A percentile compares a stretch with the other conserved stretches of the same genome.
Evolutionary conservation across 2,797 vertebrate genomes (phyloP).

Genomic region (Babyrousa celebensis): DNA sequence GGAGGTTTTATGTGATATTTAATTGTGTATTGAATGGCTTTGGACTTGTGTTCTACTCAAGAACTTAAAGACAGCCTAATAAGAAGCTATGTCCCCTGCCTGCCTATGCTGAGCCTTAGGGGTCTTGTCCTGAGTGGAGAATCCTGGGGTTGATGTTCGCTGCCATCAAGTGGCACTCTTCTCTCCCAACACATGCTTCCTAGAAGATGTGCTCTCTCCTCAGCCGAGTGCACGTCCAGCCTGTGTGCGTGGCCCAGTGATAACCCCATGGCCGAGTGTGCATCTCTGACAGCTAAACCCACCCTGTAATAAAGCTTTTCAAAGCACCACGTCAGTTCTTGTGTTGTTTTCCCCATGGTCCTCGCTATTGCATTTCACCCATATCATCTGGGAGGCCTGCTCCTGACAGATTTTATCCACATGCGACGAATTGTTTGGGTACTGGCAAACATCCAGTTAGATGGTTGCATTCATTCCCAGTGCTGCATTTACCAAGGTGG

Average conservation of each 20-base stretch:
- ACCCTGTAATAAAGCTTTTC: slow-evolving; percentile 94
- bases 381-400: not conserved
- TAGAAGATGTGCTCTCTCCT: slow-evolving; percentile 80
- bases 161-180: slow-evolving; percentile 81
- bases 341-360: slow-evolving; percentile 59
- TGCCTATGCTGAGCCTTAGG: slow-evolving; percentile 88
- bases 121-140: slow-evolving; percentile 89
- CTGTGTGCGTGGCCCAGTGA: slow-evolving; percentile 91
- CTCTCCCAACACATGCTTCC: slow-evolving; percentile 67
- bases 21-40: slow-evolving; percentile 88
- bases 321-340: slow-evolving; percentile 85
- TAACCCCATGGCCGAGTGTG: slow-evolving; percentile 88
- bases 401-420: not conserved
- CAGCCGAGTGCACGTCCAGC: slow-evolving; percentile 88
- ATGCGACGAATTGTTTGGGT: not conserved
- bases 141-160: slow-evolving; percentile 69
- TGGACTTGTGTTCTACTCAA: slow-evolving; percentile 87
- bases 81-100: slow-evolving; percentile 84
- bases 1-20: slow-evolving; percentile 87
- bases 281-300: slow-evolving; percentile 92
- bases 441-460: not conserved
- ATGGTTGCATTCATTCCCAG: not conserved
- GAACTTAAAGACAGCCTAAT: slow-evolving; percentile 90
- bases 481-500: not conserved
- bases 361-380: not conserved